Conservation (phyloP, 23 tunicate species). For the Trididemnum nubilum region DNA sequence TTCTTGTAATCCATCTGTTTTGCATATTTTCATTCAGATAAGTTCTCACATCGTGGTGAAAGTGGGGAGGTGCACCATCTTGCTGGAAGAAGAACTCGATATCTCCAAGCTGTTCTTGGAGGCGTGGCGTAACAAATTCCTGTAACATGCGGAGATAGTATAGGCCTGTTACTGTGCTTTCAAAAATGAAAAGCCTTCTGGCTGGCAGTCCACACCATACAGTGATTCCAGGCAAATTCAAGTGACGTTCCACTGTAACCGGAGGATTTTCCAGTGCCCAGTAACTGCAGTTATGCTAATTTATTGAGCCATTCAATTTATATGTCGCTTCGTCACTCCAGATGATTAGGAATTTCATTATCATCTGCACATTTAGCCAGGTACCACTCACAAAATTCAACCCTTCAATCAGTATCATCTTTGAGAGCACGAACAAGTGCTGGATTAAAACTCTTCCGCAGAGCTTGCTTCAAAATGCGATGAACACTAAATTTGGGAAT, state of each 20-base stretch:
- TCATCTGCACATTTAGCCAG: conserved; percentile 2
- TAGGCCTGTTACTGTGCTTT: conserved; percentile 5
- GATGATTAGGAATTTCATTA: not conserved
- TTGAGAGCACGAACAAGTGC: not conserved
- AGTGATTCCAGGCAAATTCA: conserved; percentile 20
- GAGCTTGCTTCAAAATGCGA: not conserved
- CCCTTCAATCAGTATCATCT: not conserved
- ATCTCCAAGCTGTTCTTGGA: conserved; percentile 5
- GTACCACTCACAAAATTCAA: conserved; percentile 16
- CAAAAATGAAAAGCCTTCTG: not conserved
- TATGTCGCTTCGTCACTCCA: conserved; percentile 14
- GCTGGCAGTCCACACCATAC: not conserved
- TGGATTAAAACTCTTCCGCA: not conserved
- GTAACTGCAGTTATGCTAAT: conserved; percentile 17
- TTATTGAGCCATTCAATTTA: conserved; percentile 17
- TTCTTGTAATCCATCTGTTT: not conserved
- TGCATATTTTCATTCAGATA: no score
- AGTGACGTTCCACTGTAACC: conserved; percentile 7
- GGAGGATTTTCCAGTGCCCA: conserved; percentile 11
- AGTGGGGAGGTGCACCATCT: conserved; percentile 12
- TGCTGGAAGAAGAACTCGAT: conserved; percentile 12
- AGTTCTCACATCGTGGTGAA: conserved; percentile 10
- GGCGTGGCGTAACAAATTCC: conserved; percentile 12
- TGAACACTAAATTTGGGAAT: not conserved
- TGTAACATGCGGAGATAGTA: conserved; percentile 4